Base-by-base conservation (phyloP, 1,140 invertebrate species). In the Samia ricini region DNA sequence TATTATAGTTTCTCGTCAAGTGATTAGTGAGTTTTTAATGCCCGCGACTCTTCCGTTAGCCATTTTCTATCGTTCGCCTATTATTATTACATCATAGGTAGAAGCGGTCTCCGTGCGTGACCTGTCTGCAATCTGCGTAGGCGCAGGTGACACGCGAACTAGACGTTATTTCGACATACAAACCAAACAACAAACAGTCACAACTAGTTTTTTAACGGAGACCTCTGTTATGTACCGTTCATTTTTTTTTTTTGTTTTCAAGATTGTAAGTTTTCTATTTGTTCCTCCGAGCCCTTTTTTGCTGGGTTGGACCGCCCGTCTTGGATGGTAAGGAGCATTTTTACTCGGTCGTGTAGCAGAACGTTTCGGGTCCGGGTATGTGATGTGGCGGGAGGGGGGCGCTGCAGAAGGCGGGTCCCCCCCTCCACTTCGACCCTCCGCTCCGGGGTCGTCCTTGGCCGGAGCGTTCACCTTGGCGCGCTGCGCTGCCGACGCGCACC, bases 391-490 rank as follows among this genome's bases (percentile, higher is more conserved):
- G 61, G 66, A 51, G 77, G 65, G 71, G 61, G 72, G 71, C 64
- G 75, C 64, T n/a, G n/a, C n/a, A n/a, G 66, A 64, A 64, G 51
- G 72, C 74, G 64, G 65, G 64, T 62, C 61, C 59, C 63, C 78
- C 70, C 76, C 63, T 74, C 26, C 26, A 1, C 26, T 29, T 29
- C 26, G 76, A 71, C 68, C 73, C 71, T 64, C 66, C 68, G 63
- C 66, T 61, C 77, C 77, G 65, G 61, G 66, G 61, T 71, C 86
- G 86, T 89, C 86, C 86, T 89, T 88, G 86, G 86, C 83, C 85
- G 81, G 86, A 85, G 70, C 86, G 77, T 89, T 89, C 86, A 89
- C 86, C 85, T 89, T 88, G 85, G 82, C 80, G 76, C 79, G 84
- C 76, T 81, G 86, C 80, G 80, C 72, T 83, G 78, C 82, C 68